Evolutionary conservation across 2,888 invertebrate species (phyloP).

Genomic region (Cosmia pyralina): DNA sequence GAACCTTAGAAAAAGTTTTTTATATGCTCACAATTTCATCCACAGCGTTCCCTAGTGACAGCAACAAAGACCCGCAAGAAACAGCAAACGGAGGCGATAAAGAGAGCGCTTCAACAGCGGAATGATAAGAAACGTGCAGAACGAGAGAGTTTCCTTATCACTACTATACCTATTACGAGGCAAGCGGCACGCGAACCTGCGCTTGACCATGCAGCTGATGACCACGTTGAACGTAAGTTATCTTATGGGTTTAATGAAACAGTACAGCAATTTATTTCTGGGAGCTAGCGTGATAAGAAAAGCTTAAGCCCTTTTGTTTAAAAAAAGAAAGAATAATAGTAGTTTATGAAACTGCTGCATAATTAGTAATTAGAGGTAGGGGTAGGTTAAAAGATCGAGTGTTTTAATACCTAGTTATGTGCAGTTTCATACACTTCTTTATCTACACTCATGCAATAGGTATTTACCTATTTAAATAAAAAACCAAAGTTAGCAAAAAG

Average conservation of each 20-base stretch:
- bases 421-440: too few species aligned
- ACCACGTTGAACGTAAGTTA: slow-evolving; percentile 94
- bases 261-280: neutral
- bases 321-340: too few species aligned
- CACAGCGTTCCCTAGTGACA: slow-evolving; percentile 97
- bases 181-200: slow-evolving; percentile 99
- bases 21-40: neutral
- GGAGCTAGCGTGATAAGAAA: neutral
- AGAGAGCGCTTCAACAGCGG: slow-evolving; percentile 97
- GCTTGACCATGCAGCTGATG: slow-evolving; percentile 95
- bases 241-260: neutral
- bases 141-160: slow-evolving; percentile 98
- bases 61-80: slow-evolving; percentile 99
- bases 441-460: too few species aligned
- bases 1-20: neutral
- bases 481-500: too few species aligned
- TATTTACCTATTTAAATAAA: too few species aligned
- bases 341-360: too few species aligned
- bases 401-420: too few species aligned
- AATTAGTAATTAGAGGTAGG: too few species aligned
- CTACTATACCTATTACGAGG: slow-evolving; percentile 98
- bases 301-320: neutral
- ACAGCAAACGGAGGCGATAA: slow-evolving; percentile 99
- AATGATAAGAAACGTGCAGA: slow-evolving; percentile 99
- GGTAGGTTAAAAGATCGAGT: too few species aligned